Percentiles rank a stretch among this genome's conserved stretches.
Conservation (phyloP, 2,113 vertebrate genomes). For the human region GRCh38 chr16:1795001-1795500, state of each 20-base stretch:
- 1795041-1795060: slow-evolving; percentile 55
- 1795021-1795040: slow-evolving; percentile 75
- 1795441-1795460: not conserved
- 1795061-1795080: not conserved
- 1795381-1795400: not conserved
- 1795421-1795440: not conserved
- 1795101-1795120: not conserved
- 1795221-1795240: not conserved
- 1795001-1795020: slow-evolving; percentile 83
- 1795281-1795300: not conserved
- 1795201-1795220: fast-evolving
- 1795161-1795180: too few species aligned
- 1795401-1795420: not conserved
- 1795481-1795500: too few species aligned
- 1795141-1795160: not conserved
- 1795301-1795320: not conserved
- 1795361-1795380: not conserved
- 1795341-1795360: not conserved
- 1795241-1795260: not conserved
- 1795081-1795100: not conserved
- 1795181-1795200: too few species aligned
- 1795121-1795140: too few species aligned
- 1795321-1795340: too few species aligned
- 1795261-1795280: not conserved
- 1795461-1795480: not conserved